phyloP scores from a whole-genome alignment of 2,888 invertebrate genomes.

The Pristionchus entomophagus region DNA sequence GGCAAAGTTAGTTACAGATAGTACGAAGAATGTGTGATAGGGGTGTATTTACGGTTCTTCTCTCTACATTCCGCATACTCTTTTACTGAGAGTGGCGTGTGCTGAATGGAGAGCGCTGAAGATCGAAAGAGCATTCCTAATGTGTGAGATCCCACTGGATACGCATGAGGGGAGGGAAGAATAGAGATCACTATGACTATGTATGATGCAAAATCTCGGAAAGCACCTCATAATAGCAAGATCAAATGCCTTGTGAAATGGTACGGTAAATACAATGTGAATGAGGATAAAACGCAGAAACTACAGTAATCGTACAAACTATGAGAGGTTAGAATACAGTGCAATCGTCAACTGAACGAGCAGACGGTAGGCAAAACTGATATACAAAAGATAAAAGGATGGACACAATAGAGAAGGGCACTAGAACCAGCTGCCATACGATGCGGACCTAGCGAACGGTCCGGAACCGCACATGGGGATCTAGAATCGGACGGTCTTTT shows the following conservation, averaged over 20 bases:
- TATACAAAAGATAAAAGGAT: no score
- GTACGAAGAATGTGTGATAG: not conserved
- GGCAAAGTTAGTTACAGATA: slow-evolving; percentile 7
- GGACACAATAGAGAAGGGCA: no score
- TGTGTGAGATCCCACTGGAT: not conserved
- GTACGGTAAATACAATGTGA: slow-evolving; percentile 10
- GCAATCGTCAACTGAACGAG: no score
- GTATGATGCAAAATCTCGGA: not conserved
- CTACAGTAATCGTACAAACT: no score
- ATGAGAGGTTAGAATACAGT: no score
- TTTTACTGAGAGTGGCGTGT: no score
- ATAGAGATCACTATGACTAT: not conserved
- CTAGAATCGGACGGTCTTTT: slow-evolving; percentile 29
- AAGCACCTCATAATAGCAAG: not conserved
- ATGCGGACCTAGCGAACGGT: not conserved
- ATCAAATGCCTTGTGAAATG: not conserved
- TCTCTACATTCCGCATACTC: no score
- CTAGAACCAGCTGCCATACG: not conserved
- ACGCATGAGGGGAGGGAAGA: not conserved
- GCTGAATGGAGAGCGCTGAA: no score
- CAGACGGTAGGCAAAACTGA: no score
- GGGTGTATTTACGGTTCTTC: no score
- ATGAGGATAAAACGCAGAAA: not conserved
- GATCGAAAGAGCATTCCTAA: no score
- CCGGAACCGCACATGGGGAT: not conserved